Evolutionary conservation across 2,888 invertebrate species (phyloP).

Genomic region (Punctoribates punctum): DNA sequence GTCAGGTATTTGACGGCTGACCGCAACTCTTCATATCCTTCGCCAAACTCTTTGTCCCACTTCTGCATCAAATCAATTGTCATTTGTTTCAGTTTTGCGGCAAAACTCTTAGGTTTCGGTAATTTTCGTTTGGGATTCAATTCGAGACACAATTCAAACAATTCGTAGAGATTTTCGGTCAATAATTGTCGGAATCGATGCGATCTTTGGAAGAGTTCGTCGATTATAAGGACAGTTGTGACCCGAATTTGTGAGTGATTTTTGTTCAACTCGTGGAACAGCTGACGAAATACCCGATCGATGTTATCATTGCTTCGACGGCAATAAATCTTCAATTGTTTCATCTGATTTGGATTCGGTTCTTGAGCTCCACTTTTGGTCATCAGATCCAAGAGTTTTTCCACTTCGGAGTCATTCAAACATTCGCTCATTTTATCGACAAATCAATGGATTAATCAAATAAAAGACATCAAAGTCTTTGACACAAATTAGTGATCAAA

Average conservation of each 20-base stretch:
- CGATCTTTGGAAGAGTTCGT: constrained; percentile 58
- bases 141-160: constrained; percentile 57
- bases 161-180: constrained; percentile 55
- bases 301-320: constrained; percentile 33
- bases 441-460: background rate
- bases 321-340: constrained; percentile 43
- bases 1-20: constrained; percentile 56
- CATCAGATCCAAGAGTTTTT: constrained; percentile 34
- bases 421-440: background rate
- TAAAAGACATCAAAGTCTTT: background rate
- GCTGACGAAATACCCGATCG: constrained; percentile 28
- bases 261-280: constrained; percentile 48
- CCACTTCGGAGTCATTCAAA: background rate
- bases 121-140: constrained; percentile 52
- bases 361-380: constrained; percentile 42
- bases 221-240: constrained; percentile 58
- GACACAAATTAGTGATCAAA: too few species aligned
- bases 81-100: constrained; percentile 44
- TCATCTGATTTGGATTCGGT: constrained; percentile 2
- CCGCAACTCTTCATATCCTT: constrained; percentile 56
- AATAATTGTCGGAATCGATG: constrained; percentile 57
- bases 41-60: constrained; percentile 58
- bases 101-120: constrained; percentile 56
- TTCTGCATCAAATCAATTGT: constrained; percentile 56
- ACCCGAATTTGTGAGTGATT: constrained; percentile 59